Evolutionary conservation across 2,797 vertebrate genomes (phyloP).

Genomic region (Rhinophrynus dorsalis): DNA sequence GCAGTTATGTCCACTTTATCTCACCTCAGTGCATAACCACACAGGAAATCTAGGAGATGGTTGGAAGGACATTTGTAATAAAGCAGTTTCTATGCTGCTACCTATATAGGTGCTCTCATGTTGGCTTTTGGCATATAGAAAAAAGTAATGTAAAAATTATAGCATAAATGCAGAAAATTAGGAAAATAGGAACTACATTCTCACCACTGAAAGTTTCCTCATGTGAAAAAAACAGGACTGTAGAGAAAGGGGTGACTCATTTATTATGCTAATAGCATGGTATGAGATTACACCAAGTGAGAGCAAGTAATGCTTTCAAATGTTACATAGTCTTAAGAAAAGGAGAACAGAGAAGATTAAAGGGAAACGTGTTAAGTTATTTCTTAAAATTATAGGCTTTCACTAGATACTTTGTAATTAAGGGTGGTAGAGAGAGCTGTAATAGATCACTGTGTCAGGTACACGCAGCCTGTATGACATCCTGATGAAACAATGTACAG

Average conservation of each 20-base stretch:
- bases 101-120: too few species aligned
- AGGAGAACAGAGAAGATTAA: constrained; percentile 1
- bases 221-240: neutral
- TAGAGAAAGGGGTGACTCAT: constrained; percentile 1
- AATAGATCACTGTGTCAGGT: constrained; percentile 18
- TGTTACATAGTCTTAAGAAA: constrained; percentile 3
- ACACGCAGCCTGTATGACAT: neutral
- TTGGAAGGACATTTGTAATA: too few species aligned
- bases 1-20: too few species aligned
- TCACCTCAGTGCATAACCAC: too few species aligned
- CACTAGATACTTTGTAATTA: constrained; percentile 31
- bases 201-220: too few species aligned
- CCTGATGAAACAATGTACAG: neutral
- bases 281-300: neutral
- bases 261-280: constrained; percentile 30
- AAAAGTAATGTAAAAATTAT: too few species aligned
- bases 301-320: constrained; percentile 5
- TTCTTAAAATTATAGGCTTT: constrained; percentile 32
- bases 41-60: too few species aligned
- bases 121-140: too few species aligned
- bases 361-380: constrained; percentile 29
- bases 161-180: too few species aligned
- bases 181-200: too few species aligned
- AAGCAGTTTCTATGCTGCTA: too few species aligned
- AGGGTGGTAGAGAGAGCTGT: neutral